A percentile compares a stretch with the other conserved stretches of the same genome.
phyloP scores from a whole-genome alignment of 2,797 vertebrate species.

The Alosa sapidissima region DNA sequence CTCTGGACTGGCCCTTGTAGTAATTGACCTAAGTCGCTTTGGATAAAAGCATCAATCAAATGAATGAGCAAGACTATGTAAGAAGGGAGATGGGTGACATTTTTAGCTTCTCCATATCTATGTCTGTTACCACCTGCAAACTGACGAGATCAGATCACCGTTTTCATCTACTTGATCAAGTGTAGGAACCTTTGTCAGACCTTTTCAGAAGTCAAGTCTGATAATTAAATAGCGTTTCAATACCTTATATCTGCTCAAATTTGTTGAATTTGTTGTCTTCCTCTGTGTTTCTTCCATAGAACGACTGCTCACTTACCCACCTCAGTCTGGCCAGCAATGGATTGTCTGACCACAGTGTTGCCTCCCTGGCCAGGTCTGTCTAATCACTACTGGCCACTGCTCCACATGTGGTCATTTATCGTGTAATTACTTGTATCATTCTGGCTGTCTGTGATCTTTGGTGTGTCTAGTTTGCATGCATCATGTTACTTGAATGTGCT shows the following conservation, averaged over 20 bases:
- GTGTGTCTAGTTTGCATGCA: background rate
- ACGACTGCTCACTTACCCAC: slow-evolving; percentile 65
- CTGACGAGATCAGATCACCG: background rate
- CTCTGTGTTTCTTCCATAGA: slow-evolving; percentile 52
- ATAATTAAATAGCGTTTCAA: background rate
- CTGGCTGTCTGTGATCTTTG: background rate
- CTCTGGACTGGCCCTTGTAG: too few species aligned
- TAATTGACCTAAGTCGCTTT: too few species aligned
- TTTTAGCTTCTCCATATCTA: background rate
- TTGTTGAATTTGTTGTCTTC: too few species aligned
- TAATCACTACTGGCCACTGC: background rate
- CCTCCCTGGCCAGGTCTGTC: slow-evolving; percentile 67
- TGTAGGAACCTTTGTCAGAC: background rate
- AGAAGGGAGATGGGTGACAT: background rate
- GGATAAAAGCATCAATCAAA: too few species aligned
- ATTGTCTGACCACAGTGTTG: slow-evolving; percentile 51
- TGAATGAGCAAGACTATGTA: too few species aligned
- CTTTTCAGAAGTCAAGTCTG: background rate
- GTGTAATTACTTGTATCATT: background rate
- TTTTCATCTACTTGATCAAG: background rate
- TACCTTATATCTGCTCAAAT: background rate
- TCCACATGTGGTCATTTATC: background rate
- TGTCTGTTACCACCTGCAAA: background rate
- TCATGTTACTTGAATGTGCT: background rate
- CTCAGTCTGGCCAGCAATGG: slow-evolving; percentile 67